Percentiles rank a stretch among this genome's conserved stretches.
phyloP scores from a whole-genome alignment of 2,888 invertebrate genomes.

The Drosophila rubida region DNA sequence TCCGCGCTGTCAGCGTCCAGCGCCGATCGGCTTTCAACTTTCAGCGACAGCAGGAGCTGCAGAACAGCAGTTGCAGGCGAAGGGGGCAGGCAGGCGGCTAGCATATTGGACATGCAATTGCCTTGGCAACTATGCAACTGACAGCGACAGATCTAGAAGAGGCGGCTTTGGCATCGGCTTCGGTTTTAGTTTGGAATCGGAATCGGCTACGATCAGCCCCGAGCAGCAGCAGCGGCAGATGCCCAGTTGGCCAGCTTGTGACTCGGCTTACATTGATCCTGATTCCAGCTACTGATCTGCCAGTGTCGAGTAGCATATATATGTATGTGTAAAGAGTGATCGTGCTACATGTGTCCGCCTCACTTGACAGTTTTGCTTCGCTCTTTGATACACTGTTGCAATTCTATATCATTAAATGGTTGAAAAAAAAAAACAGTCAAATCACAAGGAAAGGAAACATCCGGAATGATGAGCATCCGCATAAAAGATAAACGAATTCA shows the following conservation, averaged over 20 bases:
- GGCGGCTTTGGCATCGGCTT: conserved; percentile 47
- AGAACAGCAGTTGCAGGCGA: conserved; percentile 34
- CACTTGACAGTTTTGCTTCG: conserved; percentile 81
- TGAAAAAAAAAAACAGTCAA: conserved; percentile 39
- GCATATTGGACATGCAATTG: conserved; percentile 77
- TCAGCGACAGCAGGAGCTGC: conserved; percentile 65
- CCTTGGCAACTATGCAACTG: conserved; percentile 76
- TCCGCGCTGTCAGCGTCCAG: conserved; percentile 77
- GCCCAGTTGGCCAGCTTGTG: conserved; percentile 14
- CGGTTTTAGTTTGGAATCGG: neutral
- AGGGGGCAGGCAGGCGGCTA: conserved; percentile 9
- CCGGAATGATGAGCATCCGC: no score
- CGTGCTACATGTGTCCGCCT: conserved; percentile 76
- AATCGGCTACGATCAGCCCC: conserved; percentile 32
- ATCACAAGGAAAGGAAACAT: conserved; percentile 35
- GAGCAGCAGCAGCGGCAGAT: conserved; percentile 1
- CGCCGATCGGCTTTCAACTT: conserved; percentile 73
- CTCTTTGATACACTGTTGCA: conserved; percentile 66
- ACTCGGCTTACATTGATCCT: conserved; percentile 75
- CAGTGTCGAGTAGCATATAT: conserved; percentile 21
- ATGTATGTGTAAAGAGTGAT: conserved; percentile 60
- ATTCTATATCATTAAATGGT: conserved; percentile 62
- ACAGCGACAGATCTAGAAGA: conserved; percentile 82
- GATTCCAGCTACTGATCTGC: conserved; percentile 76
- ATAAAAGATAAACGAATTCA: no score